phyloP scores from a whole-genome alignment of 2,797 vertebrate genomes.

The Hipposideros larvatus region DNA sequence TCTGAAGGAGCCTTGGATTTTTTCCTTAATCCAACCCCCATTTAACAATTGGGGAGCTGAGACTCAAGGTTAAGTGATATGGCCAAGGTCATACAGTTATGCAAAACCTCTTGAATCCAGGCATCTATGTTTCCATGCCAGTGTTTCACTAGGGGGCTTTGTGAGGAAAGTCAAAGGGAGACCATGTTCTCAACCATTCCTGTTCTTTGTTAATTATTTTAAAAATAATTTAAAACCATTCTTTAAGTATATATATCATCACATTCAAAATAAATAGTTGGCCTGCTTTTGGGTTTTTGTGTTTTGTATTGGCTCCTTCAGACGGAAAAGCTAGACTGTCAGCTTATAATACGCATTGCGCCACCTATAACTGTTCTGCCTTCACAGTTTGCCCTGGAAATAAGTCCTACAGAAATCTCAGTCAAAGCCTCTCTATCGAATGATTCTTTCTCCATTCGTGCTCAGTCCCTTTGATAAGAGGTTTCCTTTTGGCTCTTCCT shows the following conservation, averaged over 20 bases:
- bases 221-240: neutral
- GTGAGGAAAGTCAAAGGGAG: neutral
- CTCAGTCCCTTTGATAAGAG: neutral
- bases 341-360: neutral
- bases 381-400: neutral
- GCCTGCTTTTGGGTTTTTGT: neutral
- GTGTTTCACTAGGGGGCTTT: neutral
- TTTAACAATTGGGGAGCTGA: neutral
- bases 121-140: neutral
- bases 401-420: neutral
- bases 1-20: neutral
- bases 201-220: slow-evolving; percentile 8
- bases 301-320: neutral
- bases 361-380: neutral
- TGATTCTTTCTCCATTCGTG: neutral
- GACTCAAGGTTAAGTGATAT: neutral
- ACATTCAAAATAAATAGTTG: neutral
- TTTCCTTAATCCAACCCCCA: neutral
- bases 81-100: neutral
- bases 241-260: neutral
- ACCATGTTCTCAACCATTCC: neutral
- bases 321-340: neutral
- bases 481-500: neutral
- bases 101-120: neutral
- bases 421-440: neutral